Percentiles rank a stretch among this genome's conserved stretches.
Evolutionary conservation across 2,113 vertebrate genomes (phyloP).

Genomic region (Caranx ignobilis): DNA sequence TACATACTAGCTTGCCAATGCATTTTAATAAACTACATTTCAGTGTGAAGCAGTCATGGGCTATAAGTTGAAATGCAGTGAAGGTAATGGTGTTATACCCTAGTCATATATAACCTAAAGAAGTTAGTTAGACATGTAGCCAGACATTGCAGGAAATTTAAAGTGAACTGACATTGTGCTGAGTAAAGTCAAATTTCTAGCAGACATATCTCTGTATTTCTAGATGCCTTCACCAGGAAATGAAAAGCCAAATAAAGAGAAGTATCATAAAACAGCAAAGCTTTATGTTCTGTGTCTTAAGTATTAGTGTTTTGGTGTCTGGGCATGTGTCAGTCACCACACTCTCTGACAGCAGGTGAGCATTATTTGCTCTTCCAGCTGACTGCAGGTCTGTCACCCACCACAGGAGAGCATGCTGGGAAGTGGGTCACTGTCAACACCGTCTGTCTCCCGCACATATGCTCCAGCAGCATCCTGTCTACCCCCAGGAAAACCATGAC

Average conservation of each 20-base stretch:
- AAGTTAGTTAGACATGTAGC: no score
- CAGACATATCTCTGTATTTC: no score
- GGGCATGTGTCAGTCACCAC: constrained; percentile 40
- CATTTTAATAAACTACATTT: no score
- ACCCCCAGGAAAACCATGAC: constrained; percentile 31
- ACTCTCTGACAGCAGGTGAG: constrained; percentile 49
- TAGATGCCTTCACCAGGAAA: neutral
- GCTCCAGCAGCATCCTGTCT: constrained; percentile 39
- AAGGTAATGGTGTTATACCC: no score
- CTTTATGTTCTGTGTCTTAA: neutral
- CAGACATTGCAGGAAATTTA: no score
- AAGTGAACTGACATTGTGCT: no score
- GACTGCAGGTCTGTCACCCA: constrained; percentile 62
- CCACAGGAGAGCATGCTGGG: constrained; percentile 56
- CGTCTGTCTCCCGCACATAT: constrained; percentile 57
- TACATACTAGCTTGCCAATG: no score
- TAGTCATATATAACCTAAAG: no score
- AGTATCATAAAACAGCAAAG: neutral
- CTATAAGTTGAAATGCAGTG: no score
- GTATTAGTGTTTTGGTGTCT: neutral
- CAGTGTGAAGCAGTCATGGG: no score
- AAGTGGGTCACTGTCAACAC: constrained; percentile 56
- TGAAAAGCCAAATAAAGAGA: neutral
- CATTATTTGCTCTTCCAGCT: constrained; percentile 40
- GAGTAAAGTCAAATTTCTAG: no score